Conservation (phyloP, 2,113 vertebrate genomes). For the Clarias macrocephalus region DNA sequence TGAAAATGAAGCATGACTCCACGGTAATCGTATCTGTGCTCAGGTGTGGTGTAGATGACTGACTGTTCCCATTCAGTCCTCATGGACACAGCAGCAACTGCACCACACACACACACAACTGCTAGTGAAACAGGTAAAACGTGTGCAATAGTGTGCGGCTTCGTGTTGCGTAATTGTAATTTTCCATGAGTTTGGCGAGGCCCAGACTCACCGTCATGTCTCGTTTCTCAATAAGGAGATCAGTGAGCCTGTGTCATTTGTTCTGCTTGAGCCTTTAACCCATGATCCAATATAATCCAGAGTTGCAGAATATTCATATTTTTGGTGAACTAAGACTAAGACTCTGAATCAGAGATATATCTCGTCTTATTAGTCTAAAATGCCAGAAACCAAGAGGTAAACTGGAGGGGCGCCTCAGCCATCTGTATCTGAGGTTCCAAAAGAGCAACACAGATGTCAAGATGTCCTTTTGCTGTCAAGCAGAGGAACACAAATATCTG, state of each 20-base stretch:
- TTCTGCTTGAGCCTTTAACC: neutral
- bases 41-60: neutral
- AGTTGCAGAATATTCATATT: neutral
- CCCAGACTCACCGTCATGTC: neutral
- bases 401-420: neutral
- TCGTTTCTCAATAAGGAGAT: conserved; percentile 10
- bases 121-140: neutral
- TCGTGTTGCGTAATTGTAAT: neutral
- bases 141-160: neutral
- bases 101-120: neutral
- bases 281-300: neutral
- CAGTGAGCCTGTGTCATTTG: neutral
- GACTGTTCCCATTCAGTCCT: neutral
- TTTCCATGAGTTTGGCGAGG: neutral
- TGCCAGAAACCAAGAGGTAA: neutral
- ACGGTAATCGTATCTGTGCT: neutral
- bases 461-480: neutral
- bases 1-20: neutral
- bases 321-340: neutral
- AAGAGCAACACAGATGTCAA: neutral
- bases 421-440: neutral
- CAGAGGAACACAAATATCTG: neutral
- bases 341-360: neutral
- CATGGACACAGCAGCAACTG: neutral
- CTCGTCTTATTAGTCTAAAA: neutral